A percentile compares a stretch with the other conserved stretches of the same genome.
Conservation (phyloP, 2,113 vertebrate species). For the Dipodomys stephensi region DNA sequence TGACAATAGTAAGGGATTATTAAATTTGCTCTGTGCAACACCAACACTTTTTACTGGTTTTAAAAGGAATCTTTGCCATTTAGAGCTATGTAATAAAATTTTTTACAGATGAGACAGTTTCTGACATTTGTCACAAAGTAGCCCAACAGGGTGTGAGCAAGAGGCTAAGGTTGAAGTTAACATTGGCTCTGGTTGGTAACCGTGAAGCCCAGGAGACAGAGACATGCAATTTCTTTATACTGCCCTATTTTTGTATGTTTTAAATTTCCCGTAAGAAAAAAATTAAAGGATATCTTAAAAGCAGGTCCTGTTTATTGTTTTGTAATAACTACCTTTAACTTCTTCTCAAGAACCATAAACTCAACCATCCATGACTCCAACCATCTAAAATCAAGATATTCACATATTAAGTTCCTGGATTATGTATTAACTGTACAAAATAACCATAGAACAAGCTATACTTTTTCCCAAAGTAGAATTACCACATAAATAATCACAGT, state of each 20-base stretch:
- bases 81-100: conserved; percentile 16
- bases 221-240: neutral
- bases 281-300: conserved; percentile 13
- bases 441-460: neutral
- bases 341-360: conserved; percentile 57
- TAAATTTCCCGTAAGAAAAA: conserved; percentile 37
- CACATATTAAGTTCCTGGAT: neutral
- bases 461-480: conserved; percentile 40
- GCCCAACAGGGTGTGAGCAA: neutral
- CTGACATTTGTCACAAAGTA: conserved; percentile 47
- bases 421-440: conserved; percentile 43
- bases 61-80: conserved; percentile 9
- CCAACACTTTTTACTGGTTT: neutral
- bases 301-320: conserved; percentile 44
- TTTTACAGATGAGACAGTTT: conserved; percentile 6
- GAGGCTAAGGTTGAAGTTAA: neutral
- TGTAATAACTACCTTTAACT: conserved; percentile 44
- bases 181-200: neutral
- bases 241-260: conserved; percentile 11
- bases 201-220: neutral
- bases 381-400: conserved; percentile 46
- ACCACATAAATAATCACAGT: conserved; percentile 43
- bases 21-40: conserved; percentile 1
- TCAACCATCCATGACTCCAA: conserved; percentile 40
- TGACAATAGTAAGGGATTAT: conserved; percentile 17